These are phyloP conservation scores for Melanostoma scalare DNA, from an alignment of 2,888 invertebrate species.

Conservation along the genomic window DNA sequence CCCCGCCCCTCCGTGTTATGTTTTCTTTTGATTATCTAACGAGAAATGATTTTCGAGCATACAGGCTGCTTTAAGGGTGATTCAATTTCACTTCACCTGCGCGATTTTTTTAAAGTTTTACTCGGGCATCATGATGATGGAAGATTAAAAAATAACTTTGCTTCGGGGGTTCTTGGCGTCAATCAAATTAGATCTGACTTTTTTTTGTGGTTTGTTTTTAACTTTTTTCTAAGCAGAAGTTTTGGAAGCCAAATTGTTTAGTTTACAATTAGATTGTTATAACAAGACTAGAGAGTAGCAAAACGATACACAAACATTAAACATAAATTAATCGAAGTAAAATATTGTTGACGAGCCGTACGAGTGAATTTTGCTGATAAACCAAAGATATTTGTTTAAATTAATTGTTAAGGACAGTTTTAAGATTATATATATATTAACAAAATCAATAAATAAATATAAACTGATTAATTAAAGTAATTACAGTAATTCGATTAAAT, in stretches of 20 bases:
- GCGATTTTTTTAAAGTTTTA: constrained; percentile 13
- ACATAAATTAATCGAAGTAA: constrained; percentile 30
- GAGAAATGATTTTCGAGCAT: constrained; percentile 65
- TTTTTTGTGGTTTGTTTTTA: constrained; percentile 33
- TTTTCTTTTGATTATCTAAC: constrained; percentile 73
- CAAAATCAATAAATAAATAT: constrained; percentile 23
- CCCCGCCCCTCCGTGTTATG: constrained; percentile 44
- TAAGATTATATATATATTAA: constrained; percentile 13
- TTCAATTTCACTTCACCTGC: constrained; percentile 41
- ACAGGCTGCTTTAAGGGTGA: background rate
- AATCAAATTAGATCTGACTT: constrained; percentile 66
- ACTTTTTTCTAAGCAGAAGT: background rate
- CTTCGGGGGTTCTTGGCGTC: constrained; percentile 76
- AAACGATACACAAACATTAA: background rate
- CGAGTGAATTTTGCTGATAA: constrained; percentile 36
- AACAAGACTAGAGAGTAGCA: background rate
- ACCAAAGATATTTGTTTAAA: constrained; percentile 50
- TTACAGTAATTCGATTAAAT: background rate
- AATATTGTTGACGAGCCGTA: constrained; percentile 40
- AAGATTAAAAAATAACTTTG: constrained; percentile 81
- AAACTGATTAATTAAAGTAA: constrained; percentile 12
- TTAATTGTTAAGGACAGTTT: constrained; percentile 23
- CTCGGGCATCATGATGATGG: constrained; percentile 19
- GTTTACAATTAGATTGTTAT: background rate
- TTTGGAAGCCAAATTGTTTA: constrained; percentile 23